Evolutionary conservation across 2,888 invertebrate genomes (phyloP).

Genomic region (Cabera pusaria): DNA sequence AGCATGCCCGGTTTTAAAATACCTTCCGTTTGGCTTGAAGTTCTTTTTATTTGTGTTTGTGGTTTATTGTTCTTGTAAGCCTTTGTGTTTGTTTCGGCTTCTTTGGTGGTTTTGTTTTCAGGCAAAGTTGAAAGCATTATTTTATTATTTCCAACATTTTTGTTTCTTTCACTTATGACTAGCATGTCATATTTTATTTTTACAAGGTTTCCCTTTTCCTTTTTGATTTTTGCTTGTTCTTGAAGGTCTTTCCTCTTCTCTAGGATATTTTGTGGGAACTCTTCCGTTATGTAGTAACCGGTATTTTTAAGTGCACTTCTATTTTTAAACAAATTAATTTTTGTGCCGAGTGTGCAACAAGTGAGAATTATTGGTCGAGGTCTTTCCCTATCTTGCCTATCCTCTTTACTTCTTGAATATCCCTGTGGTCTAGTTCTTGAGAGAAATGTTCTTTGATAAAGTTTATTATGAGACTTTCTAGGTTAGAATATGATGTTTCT

Average conservation of each 20-base stretch:
- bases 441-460: too few relatives aligned
- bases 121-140: background rate
- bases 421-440: too few relatives aligned
- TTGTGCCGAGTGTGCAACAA: slow-evolving; percentile 1
- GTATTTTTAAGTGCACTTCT: background rate
- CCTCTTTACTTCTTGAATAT: slow-evolving; percentile 1
- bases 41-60: background rate
- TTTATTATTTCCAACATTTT: background rate
- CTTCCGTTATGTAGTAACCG: slow-evolving; percentile 1
- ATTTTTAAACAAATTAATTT: too few relatives aligned
- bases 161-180: background rate
- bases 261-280: slow-evolving; percentile 1
- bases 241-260: slow-evolving; percentile 2
- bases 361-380: slow-evolving; percentile 1
- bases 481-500: too few relatives aligned
- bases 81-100: background rate
- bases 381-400: slow-evolving; percentile 2
- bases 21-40: background rate
- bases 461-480: too few relatives aligned
- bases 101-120: background rate
- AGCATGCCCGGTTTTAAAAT: background rate
- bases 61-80: slow-evolving; percentile 1
- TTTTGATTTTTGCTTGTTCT: slow-evolving; percentile 1
- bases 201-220: background rate
- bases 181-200: slow-evolving; percentile 1